These are phyloP conservation scores for Drosophila gunungcola DNA, from an alignment of 1,140 invertebrate genomes.

Conservation along the genomic window DNA sequence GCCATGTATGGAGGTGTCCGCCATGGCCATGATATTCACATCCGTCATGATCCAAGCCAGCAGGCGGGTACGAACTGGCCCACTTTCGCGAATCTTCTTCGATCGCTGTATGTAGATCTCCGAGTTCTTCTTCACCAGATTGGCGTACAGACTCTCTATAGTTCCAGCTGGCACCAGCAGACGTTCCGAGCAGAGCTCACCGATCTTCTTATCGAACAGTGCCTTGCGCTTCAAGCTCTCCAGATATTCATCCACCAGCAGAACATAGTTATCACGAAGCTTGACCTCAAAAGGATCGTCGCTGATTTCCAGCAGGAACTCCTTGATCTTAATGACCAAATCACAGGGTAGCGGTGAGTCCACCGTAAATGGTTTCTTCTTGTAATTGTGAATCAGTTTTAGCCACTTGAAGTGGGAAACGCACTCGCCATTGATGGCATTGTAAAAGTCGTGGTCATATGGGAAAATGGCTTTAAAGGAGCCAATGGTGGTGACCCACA, in stretches of 20 bases:
- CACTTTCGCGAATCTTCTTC: constrained; percentile 90
- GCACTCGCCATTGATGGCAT: constrained; percentile 96
- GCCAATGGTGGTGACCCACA: constrained; percentile 90
- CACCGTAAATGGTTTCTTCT: constrained; percentile 88
- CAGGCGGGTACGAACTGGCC: constrained; percentile 90
- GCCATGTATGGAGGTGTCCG: constrained; percentile 94
- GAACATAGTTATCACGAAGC: constrained; percentile 97
- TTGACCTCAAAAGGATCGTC: constrained; percentile 99
- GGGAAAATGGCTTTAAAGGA: constrained; percentile 92
- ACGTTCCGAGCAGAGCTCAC: constrained; percentile 91
- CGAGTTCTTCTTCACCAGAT: constrained; percentile 94
- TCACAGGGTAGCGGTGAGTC: constrained; percentile 92
- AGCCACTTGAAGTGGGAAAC: constrained; percentile 95
- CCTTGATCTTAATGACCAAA: constrained; percentile 93
- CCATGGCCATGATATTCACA: constrained; percentile 92
- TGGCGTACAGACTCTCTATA: constrained; percentile 93
- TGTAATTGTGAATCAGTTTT: constrained; percentile 90
- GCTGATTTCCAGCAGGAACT: constrained; percentile 94
- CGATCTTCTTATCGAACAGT: constrained; percentile 92
- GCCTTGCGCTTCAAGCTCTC: constrained; percentile 96
- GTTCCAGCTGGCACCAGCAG: constrained; percentile 93
- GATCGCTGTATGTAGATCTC: constrained; percentile 98
- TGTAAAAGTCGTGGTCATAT: constrained; percentile 96
- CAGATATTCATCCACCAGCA: constrained; percentile 97
- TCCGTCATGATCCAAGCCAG: constrained; percentile 93